Evolutionary conservation across 2,888 invertebrate genomes (phyloP), one percentile per base, ranked within the genome.

Genomic region (Caenorhabditis afra): DNA sequence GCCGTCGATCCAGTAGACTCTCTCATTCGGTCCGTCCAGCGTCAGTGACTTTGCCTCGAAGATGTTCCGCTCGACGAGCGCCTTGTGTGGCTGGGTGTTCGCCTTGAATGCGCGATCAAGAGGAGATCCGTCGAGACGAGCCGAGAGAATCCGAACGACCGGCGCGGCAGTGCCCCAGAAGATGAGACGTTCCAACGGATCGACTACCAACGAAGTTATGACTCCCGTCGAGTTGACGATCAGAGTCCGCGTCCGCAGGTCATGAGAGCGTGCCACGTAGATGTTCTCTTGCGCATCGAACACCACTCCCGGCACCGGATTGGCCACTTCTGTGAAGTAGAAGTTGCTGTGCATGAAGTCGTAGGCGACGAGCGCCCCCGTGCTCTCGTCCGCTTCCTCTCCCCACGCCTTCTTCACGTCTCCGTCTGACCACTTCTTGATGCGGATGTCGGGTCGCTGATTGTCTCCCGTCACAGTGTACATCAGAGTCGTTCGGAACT

Each of bases 201-300:
- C 68, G 20, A 77, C 65, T 14, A 64, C 20, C 10, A 77, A 29
- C 0, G 77, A 64, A 23, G 57, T 45, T 11, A 77, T 70, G 5
- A 45, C 16, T 58, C 77, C 77, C 7, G 77, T 77, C 12, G 77
- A 68, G 49, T 68, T 77, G 44, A 77, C 58, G 7, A 77, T n/a
- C 0, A 77, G 37, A 11, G 70, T 70, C 20, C 68, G 49, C 1
- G 70, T 65, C 4, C 37, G 37, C 2, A 52, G 50, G 14, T 52
- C 29, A 11, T 55, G 44, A 0, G 52, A 14, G 52, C 59, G 20
- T 1, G 70, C 29, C 3, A 70, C 52, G 23, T 57, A 77, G 50
- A 77, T 77, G 47, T 64, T 77, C 16, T 50, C 64, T 47, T 77
- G 70, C 14, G 37, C 35, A 14, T 61, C 41, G 14, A 70, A 70